Percentiles rank a stretch among this genome's conserved stretches.
phyloP scores from a whole-genome alignment of 2,888 invertebrate species.

The Alloscopus bannaensis region DNA sequence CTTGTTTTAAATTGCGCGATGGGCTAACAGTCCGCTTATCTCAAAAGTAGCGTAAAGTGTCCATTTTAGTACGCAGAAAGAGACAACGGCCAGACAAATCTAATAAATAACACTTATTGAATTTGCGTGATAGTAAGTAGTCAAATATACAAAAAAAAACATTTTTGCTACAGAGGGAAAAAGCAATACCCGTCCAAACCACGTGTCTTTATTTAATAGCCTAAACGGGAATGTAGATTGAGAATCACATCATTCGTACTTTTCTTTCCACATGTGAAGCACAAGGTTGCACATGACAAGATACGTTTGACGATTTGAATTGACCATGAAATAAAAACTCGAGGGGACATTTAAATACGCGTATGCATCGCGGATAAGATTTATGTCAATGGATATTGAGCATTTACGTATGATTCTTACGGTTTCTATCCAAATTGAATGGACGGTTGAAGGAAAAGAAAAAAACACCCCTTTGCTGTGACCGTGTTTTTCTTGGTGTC shows the following conservation, averaged over 20 bases:
- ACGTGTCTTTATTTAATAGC: conserved; percentile 28
- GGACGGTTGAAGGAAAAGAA: background rate
- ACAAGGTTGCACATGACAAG: conserved; percentile 34
- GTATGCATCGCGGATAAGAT: too few species aligned
- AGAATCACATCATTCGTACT: background rate
- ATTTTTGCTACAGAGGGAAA: too few species aligned
- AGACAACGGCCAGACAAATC: too few species aligned
- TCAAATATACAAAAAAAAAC: conserved; percentile 12
- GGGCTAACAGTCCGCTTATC: too few species aligned
- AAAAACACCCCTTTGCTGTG: conserved; percentile 19
- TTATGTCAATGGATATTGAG: background rate
- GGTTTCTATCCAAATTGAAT: background rate
- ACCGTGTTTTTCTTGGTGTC: conserved; percentile 30
- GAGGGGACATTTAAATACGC: too few species aligned
- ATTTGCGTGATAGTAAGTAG: conserved; percentile 1
- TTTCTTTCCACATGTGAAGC: conserved; percentile 21
- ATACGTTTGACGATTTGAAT: conserved; percentile 47
- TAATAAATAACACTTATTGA: too few species aligned
- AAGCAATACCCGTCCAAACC: conserved; percentile 37
- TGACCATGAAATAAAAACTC: conserved; percentile 35
- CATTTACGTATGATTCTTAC: background rate
- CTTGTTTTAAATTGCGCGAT: too few species aligned
- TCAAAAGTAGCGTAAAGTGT: too few species aligned
- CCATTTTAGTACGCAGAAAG: too few species aligned
- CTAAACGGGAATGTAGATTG: background rate